A percentile compares a stretch with the other conserved stretches of the same genome.
Evolutionary conservation across 1,140 invertebrate genomes (phyloP).

Genomic region (Mactra quadrangularis): DNA sequence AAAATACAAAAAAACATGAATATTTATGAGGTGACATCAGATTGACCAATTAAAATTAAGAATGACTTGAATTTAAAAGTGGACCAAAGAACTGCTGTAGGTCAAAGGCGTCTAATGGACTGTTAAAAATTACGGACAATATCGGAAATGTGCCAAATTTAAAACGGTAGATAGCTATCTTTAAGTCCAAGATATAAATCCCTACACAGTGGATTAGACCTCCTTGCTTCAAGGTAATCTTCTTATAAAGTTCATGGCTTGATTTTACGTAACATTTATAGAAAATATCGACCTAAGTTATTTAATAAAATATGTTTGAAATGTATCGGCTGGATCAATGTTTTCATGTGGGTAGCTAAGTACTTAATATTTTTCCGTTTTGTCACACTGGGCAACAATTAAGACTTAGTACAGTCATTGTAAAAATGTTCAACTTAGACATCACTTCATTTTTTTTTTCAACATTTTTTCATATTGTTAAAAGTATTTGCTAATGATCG

Average conservation of each 20-base stretch:
- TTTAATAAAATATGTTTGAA: constrained; percentile 30
- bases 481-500: no score
- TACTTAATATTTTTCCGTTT: constrained; percentile 8
- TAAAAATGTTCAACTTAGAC: constrained; percentile 17
- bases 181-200: background rate
- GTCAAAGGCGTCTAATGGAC: constrained; percentile 13
- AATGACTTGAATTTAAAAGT: background rate
- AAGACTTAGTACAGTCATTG: background rate
- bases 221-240: constrained; percentile 39
- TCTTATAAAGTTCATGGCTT: constrained; percentile 28
- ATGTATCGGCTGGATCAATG: constrained; percentile 40
- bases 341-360: constrained; percentile 8
- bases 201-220: constrained; percentile 18
- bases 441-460: no score
- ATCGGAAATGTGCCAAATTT: constrained; percentile 37
- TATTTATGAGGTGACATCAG: no score
- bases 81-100: constrained; percentile 18
- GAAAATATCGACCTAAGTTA: constrained; percentile 1
- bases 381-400: constrained; percentile 20
- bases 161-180: constrained; percentile 14
- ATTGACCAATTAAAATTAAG: no score
- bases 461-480: no score
- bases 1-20: no score
- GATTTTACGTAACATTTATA: constrained; percentile 21
- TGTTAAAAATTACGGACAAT: constrained; percentile 1